phyloP scores from a whole-genome alignment of 2,113 vertebrate genomes.

The Sceloporus undulatus region DNA sequence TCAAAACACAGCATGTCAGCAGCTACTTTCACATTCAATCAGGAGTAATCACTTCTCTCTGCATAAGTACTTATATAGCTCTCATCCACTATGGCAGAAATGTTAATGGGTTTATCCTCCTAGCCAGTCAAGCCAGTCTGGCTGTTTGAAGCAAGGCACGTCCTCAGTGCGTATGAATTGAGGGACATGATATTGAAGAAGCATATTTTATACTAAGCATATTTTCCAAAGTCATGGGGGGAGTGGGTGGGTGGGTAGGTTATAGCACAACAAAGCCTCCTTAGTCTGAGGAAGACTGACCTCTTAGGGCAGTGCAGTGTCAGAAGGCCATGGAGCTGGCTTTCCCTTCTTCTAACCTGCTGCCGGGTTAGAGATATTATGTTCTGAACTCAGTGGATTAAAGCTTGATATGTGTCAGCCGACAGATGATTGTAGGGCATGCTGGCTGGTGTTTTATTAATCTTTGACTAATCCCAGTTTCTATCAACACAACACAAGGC shows the following conservation, averaged over 20 bases:
- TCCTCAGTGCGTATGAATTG: background rate
- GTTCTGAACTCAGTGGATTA: background rate
- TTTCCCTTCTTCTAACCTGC: background rate
- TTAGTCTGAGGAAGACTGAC: background rate
- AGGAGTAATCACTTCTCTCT: constrained; percentile 37
- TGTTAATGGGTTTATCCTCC: constrained; percentile 6
- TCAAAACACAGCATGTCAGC: background rate
- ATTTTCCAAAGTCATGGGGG: background rate
- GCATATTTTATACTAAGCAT: background rate
- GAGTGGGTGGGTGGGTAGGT: background rate
- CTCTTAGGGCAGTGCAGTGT: background rate
- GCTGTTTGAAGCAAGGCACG: background rate
- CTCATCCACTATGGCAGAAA: constrained; percentile 7
- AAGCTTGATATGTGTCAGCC: background rate
- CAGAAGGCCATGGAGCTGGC: background rate
- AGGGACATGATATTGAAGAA: background rate
- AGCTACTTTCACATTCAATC: constrained; percentile 9
- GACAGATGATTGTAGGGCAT: background rate
- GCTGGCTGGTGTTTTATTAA: background rate
- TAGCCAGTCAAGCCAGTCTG: background rate
- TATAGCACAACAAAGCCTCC: background rate
- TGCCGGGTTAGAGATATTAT: background rate
- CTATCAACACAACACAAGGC: background rate
- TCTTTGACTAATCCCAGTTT: background rate
- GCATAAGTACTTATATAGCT: constrained; percentile 1